Conservation (phyloP, 2,113 vertebrate genomes). For the Hystrix brachyura region DNA sequence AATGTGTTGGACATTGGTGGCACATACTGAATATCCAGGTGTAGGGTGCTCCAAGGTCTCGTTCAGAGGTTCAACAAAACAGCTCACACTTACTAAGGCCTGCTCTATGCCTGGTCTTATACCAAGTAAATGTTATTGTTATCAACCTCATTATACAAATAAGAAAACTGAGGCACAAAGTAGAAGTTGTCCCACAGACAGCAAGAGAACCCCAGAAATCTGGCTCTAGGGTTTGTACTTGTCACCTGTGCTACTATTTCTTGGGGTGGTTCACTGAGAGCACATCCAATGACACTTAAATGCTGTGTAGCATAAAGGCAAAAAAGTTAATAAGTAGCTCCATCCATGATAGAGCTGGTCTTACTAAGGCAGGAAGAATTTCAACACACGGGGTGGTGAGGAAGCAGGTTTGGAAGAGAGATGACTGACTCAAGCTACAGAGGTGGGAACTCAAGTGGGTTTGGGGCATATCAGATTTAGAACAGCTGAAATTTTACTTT, state of each 20-base stretch:
- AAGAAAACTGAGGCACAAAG: conserved; percentile 1
- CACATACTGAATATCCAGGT: neutral
- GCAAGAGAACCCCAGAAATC: neutral
- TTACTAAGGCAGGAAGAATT: neutral
- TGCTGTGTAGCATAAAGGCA: neutral
- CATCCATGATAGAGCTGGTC: neutral
- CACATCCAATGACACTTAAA: neutral
- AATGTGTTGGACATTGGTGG: neutral
- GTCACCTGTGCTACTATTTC: neutral
- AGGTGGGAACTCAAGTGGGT: neutral
- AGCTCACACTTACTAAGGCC: neutral
- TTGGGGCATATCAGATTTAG: neutral
- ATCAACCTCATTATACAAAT: neutral
- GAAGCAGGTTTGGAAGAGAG: neutral
- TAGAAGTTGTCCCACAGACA: neutral
- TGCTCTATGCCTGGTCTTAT: neutral
- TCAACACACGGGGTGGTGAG: neutral
- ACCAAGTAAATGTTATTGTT: neutral
- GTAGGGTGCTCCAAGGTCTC: neutral
- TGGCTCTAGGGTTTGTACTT: neutral
- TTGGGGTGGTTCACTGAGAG: neutral
- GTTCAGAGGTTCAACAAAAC: neutral
- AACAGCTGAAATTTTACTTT: neutral
- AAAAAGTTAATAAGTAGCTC: neutral
- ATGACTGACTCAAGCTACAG: neutral